Base-by-base conservation (phyloP, 1,140 invertebrate genomes). In the Proales similis region DNA sequence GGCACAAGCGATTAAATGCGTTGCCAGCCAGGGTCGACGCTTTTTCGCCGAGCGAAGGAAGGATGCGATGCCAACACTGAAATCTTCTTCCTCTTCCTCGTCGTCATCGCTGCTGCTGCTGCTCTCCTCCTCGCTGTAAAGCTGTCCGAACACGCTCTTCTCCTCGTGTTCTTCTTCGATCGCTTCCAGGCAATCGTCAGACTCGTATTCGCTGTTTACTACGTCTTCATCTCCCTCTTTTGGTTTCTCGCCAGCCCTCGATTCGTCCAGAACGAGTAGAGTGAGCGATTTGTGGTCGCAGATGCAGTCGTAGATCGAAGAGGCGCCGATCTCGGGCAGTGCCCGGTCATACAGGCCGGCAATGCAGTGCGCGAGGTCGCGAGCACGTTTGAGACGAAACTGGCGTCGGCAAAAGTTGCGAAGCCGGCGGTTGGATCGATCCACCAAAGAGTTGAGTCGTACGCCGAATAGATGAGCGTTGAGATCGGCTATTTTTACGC, bases 291-390 rank as follows among this genome's bases (percentile, higher is more conserved):
- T 45, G 0, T 27, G n/a, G 19, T 42, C 36, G 17, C 14, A 32
- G n/a, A 62, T 3, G 9, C 39, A 46, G 17, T 62, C 57, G 14
- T 62, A 62, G 7, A 62, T 62, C 4, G 43, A 12, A 20, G 26
- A 20, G 19, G 4, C 19, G 7, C 60, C 60, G 26, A 63, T 48
- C 5, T 63, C 60, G 12, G 60, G 60, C 32, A 63, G 42, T 0
- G 36, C 47, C 29, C n/a, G 26, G 17, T 47, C 46, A 48, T 63
- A 63, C 7, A 63, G 20, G 17, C 19, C 60, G 4, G 43, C 27
- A 4, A 63, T 26, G 42, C 12, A 12, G 24, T 63, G 60, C 19
- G 20, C 39, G 3, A 62, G 6, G 27, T 62, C 57, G 14, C 48
- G 45, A 5, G 48, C 22, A 29, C 39, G 29, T 3, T 29, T 46